Percentiles rank a stretch among this genome's conserved stretches.
Conservation (phyloP, 2,797 vertebrate species). For the Cyclopterus lumpus region DNA sequence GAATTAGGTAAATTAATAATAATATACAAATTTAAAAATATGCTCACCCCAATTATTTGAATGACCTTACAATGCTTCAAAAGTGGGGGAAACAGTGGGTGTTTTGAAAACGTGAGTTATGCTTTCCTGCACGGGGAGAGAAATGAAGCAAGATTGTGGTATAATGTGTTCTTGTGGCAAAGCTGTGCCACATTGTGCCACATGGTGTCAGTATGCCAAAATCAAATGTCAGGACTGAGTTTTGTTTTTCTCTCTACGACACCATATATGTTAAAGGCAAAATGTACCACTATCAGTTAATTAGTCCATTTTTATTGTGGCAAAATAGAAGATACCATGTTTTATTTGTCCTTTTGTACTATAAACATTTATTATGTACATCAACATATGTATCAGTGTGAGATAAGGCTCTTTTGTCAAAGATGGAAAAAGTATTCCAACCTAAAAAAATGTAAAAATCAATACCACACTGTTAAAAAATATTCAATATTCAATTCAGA, state of each 20-base stretch:
- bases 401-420: neutral
- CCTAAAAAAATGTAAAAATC: neutral
- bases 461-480: neutral
- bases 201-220: constrained; percentile 66
- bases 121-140: neutral
- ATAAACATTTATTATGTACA: neutral
- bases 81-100: neutral
- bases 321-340: neutral
- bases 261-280: neutral
- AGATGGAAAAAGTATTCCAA: neutral
- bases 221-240: too few relatives aligned
- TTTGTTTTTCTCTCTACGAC: too few relatives aligned
- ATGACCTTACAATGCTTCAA: neutral
- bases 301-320: neutral
- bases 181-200: constrained; percentile 45
- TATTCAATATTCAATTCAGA: neutral
- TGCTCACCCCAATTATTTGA: neutral
- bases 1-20: neutral
- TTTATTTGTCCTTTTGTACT: neutral
- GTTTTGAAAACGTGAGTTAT: neutral
- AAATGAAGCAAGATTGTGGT: neutral
- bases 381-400: neutral
- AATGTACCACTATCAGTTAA: neutral
- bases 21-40: neutral
- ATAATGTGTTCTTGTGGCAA: neutral